Conservation (phyloP, 2,113 vertebrate species). For the Dromas ardeola region DNA sequence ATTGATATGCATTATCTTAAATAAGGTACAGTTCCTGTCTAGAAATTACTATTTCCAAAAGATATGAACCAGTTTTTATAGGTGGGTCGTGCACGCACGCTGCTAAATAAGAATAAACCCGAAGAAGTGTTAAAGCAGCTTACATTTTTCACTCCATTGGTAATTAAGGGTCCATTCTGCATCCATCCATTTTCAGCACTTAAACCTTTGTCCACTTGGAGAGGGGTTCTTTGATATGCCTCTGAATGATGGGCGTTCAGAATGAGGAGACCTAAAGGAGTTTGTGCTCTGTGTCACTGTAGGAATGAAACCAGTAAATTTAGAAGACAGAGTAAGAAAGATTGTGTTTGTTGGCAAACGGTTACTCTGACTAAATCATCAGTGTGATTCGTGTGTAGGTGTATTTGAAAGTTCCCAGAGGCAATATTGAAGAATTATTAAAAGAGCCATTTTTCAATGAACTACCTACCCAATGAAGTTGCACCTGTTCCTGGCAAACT, state of each 20-base stretch:
- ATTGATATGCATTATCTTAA: constrained; percentile 1
- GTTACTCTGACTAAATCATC: neutral
- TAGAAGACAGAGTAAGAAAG: neutral
- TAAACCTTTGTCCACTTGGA: neutral
- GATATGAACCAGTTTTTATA: neutral
- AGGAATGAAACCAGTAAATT: constrained; percentile 27
- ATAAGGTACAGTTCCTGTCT: neutral
- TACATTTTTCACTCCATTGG: neutral
- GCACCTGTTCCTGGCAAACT: neutral
- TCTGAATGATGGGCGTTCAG: neutral
- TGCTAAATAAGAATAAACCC: neutral
- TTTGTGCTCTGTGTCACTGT: neutral
- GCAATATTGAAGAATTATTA: constrained; percentile 12
- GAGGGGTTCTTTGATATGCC: neutral
- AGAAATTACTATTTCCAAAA: neutral
- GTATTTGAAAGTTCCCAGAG: constrained; percentile 10
- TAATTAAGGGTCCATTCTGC: neutral
- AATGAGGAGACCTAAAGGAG: neutral
- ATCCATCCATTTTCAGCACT: neutral
- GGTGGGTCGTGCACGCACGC: neutral
- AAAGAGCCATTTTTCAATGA: neutral
- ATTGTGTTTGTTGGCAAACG: constrained; percentile 10
- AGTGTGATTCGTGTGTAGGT: neutral
- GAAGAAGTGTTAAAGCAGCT: neutral
- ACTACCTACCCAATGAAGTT: neutral